A percentile compares a stretch with the other conserved stretches of the same genome.
Conservation (phyloP, 2,797 vertebrate genomes). For the Hemibagrus guttatus region DNA sequence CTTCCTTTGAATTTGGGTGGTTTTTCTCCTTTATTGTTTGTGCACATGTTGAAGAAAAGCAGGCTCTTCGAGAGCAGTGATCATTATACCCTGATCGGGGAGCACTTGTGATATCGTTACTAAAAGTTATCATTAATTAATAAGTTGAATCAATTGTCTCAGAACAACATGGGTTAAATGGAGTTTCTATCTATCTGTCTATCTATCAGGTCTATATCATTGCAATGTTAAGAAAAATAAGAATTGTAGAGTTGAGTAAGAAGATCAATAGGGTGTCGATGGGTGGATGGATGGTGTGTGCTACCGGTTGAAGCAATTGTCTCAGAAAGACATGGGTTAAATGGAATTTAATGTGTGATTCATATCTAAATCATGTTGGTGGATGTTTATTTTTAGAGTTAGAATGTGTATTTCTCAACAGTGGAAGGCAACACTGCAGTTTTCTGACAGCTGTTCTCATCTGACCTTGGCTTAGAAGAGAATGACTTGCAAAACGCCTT, state of each 20-base stretch:
- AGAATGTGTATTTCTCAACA: background rate
- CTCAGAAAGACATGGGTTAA: too few species aligned
- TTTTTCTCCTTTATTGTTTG: background rate
- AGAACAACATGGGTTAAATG: background rate
- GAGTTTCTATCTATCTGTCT: too few species aligned
- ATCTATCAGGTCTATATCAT: too few species aligned
- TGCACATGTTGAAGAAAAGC: background rate
- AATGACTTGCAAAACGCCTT: constrained; percentile 13
- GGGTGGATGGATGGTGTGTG: too few species aligned
- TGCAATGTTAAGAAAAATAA: too few species aligned
- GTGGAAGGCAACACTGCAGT: constrained; percentile 27
- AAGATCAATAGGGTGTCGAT: too few species aligned
- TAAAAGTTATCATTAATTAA: background rate
- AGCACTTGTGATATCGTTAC: background rate
- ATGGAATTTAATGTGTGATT: background rate
- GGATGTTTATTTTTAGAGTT: background rate
- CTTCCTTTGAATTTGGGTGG: background rate
- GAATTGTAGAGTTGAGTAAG: too few species aligned
- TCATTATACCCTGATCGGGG: background rate
- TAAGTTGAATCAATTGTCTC: background rate
- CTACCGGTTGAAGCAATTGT: background rate
- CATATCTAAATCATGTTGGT: background rate
- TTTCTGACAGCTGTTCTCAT: background rate
- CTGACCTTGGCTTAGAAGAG: background rate
- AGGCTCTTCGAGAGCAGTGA: background rate